Evolutionary conservation across 1,140 invertebrate genomes (phyloP).

Genomic region (Drosophila kikkawai): DNA sequence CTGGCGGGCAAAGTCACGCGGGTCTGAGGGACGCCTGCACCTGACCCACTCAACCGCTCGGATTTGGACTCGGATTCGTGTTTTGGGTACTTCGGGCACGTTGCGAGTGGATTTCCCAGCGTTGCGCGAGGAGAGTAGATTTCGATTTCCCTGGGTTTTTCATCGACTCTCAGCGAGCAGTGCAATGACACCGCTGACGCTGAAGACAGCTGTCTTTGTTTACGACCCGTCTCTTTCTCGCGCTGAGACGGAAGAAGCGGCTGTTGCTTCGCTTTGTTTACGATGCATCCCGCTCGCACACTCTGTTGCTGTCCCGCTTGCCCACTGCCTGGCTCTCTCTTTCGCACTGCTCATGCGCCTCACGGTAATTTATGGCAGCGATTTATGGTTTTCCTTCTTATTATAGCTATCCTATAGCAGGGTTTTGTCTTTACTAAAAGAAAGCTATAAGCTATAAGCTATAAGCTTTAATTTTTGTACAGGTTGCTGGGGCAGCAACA

Average conservation of each 20-base stretch:
- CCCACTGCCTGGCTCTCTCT: slow-evolving; percentile 19
- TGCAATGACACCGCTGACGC: slow-evolving; percentile 66
- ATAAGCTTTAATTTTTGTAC: neutral
- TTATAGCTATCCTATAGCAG: slow-evolving; percentile 21
- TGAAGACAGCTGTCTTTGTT: slow-evolving; percentile 82
- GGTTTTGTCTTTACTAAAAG: slow-evolving; percentile 33
- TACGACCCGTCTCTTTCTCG: slow-evolving; percentile 78
- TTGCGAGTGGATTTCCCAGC: slow-evolving; percentile 40
- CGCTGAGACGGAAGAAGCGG: slow-evolving; percentile 62
- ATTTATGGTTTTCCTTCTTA: neutral
- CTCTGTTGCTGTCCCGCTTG: neutral
- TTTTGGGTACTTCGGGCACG: slow-evolving; percentile 25
- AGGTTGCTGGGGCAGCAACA: slow-evolving; percentile 34
- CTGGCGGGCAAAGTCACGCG: slow-evolving; percentile 56
- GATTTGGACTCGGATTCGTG: slow-evolving; percentile 1
- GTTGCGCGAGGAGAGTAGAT: slow-evolving; percentile 1
- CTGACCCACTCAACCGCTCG: slow-evolving; percentile 66
- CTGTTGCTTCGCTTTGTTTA: slow-evolving; percentile 73
- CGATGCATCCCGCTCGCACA: slow-evolving; percentile 74
- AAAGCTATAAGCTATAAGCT: slow-evolving; percentile 36
- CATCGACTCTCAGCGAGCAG: slow-evolving; percentile 52
- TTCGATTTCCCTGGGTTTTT: slow-evolving; percentile 19
- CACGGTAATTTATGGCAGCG: neutral
- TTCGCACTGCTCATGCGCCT: slow-evolving; percentile 38
- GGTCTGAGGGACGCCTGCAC: slow-evolving; percentile 59